Conservation (phyloP, 2,888 invertebrate species). For the Helicoverpa assulta region DNA sequence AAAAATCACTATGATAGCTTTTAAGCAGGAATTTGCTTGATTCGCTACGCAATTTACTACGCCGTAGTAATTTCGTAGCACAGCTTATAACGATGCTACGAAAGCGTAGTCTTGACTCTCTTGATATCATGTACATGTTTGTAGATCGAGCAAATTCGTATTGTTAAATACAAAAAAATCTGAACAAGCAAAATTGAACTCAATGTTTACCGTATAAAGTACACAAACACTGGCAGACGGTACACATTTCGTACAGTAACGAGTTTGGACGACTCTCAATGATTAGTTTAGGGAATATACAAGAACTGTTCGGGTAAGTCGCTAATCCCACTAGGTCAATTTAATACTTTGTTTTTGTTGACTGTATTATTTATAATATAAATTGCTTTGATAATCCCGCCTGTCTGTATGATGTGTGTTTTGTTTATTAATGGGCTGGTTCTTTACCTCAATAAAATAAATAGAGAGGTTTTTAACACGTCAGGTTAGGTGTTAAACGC, state of each 20-base stretch:
- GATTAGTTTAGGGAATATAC: slow-evolving; percentile 52
- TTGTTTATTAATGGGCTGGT: background rate
- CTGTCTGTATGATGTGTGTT: background rate
- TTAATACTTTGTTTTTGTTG: slow-evolving; percentile 29
- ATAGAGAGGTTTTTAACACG: no score
- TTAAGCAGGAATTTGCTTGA: background rate
- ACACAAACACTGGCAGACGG: slow-evolving; percentile 43
- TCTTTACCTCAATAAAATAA: background rate
- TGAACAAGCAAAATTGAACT: slow-evolving; percentile 5
- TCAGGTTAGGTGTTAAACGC: no score
- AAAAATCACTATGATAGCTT: background rate
- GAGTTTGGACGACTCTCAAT: slow-evolving; percentile 44
- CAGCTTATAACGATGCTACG: slow-evolving; percentile 4
- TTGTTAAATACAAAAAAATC: background rate
- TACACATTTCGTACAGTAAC: slow-evolving; percentile 30
- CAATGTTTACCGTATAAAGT: slow-evolving; percentile 10
- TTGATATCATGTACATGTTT: background rate
- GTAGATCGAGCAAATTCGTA: background rate
- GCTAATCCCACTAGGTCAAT: slow-evolving; percentile 36
- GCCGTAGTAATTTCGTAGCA: background rate
- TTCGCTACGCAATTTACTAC: background rate
- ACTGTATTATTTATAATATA: slow-evolving; percentile 19
- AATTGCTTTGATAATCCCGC: background rate
- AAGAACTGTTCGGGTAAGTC: slow-evolving; percentile 30
- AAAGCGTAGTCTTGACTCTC: background rate